These are phyloP conservation scores for Leptoclinus maculatus DNA, from an alignment of 2,797 vertebrate species.

Conservation along the genomic window DNA sequence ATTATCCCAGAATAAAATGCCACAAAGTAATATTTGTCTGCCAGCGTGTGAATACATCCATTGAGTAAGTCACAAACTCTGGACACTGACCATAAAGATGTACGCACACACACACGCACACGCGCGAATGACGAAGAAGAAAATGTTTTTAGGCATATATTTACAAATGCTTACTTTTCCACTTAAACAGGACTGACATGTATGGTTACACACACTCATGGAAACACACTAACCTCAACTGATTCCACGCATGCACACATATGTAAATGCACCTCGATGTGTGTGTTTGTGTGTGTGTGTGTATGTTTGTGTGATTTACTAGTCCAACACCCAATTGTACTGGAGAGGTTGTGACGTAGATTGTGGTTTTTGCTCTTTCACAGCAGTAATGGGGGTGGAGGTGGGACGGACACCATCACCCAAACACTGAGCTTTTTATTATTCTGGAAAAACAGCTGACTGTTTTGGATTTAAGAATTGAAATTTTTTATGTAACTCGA, in stretches of 20 bases:
- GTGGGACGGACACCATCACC: neutral
- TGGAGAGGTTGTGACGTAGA: constrained; percentile 48
- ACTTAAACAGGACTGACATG: neutral
- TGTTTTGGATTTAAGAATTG: constrained; percentile 14
- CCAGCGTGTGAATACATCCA: constrained; percentile 5
- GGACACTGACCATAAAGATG: neutral
- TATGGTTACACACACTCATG: neutral
- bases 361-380: constrained; percentile 54
- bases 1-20: neutral
- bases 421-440: constrained; percentile 46
- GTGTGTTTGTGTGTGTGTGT: neutral
- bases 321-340: constrained; percentile 12
- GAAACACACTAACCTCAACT: neutral
- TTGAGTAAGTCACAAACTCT: neutral
- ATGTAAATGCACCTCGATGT: neutral
- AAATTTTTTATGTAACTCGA: neutral
- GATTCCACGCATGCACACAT: neutral
- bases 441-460: constrained; percentile 36
- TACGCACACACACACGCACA: neutral
- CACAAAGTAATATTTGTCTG: constrained; percentile 15
- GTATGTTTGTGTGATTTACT: constrained; percentile 6
- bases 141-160: neutral
- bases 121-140: neutral
- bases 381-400: constrained; percentile 10
- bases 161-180: neutral